Percentiles rank a stretch among this genome's conserved stretches.
Evolutionary conservation across 2,797 vertebrate genomes (phyloP).

Genomic region (Bucorvus abyssinicus): DNA sequence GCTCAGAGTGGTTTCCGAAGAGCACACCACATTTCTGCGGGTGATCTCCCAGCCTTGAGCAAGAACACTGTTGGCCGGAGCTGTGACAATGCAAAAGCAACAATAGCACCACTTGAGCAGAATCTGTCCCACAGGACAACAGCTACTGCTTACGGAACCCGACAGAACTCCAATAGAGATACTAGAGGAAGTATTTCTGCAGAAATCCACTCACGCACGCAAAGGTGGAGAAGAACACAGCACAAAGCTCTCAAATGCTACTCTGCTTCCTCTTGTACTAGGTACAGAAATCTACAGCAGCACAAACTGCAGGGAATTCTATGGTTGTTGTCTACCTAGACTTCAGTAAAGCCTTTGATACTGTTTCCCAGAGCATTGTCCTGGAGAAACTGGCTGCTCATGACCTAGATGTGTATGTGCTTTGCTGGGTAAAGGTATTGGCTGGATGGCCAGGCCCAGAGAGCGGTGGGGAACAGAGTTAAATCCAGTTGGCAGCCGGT

Average conservation of each 20-base stretch:
- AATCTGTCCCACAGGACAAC: background rate
- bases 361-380: background rate
- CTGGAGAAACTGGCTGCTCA: background rate
- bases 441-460: background rate
- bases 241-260: background rate
- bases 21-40: background rate
- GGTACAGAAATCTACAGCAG: background rate
- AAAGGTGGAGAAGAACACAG: background rate
- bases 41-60: background rate
- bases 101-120: too few relatives aligned
- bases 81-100: background rate
- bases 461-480: background rate
- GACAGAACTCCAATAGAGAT: background rate
- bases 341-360: background rate
- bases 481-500: background rate
- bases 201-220: background rate
- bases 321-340: background rate
- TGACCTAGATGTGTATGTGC: background rate
- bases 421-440: background rate
- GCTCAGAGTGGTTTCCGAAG: background rate
- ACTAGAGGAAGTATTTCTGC: background rate
- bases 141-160: background rate
- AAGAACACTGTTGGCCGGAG: background rate
- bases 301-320: background rate
- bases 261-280: background rate